These are phyloP conservation scores for Bombus ignitus DNA, from an alignment of 1,140 invertebrate species.

Conservation along the genomic window DNA sequence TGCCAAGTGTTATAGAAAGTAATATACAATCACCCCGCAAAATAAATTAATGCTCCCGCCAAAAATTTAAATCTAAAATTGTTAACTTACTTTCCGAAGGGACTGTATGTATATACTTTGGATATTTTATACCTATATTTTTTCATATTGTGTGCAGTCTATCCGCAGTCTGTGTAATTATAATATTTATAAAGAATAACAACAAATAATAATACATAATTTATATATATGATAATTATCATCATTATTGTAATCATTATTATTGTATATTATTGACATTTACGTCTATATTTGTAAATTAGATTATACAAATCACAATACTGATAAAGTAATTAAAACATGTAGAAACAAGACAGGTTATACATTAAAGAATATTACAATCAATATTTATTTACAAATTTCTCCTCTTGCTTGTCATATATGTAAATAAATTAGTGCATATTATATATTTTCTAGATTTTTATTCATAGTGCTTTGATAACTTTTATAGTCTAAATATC, in stretches of 20 bases:
- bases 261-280: not conserved
- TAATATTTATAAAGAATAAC: not conserved
- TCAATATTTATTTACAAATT: not conserved
- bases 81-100: too few relatives aligned
- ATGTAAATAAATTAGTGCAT: slow-evolving; percentile 28
- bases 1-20: too few relatives aligned
- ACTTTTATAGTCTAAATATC: not conserved
- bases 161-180: not conserved
- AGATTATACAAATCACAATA: not conserved
- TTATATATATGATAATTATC: not conserved
- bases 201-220: not conserved
- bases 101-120: too few relatives aligned
- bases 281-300: not conserved
- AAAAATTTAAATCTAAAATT: too few relatives aligned
- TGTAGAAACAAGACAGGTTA: not conserved
- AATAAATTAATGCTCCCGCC: too few relatives aligned
- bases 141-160: too few relatives aligned
- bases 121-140: too few relatives aligned
- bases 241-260: not conserved
- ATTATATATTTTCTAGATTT: not conserved
- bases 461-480: slow-evolving; percentile 9
- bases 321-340: not conserved
- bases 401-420: not conserved
- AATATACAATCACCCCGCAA: too few relatives aligned
- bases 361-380: not conserved